Percentiles rank a stretch among this genome's conserved stretches.
Conservation (phyloP, 2,797 vertebrate species). For the Pelochelys cantorii region DNA sequence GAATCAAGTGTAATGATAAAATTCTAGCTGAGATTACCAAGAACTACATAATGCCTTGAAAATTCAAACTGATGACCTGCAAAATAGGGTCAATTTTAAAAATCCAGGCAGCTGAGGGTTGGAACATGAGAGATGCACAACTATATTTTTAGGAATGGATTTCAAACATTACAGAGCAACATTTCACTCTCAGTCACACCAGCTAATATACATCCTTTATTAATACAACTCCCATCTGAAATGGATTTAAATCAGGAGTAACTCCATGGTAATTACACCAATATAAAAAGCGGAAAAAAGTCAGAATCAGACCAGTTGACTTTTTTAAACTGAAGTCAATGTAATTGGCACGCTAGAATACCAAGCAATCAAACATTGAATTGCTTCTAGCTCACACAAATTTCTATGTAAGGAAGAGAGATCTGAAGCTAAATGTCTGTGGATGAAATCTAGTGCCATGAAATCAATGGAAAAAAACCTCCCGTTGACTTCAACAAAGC, state of each 20-base stretch:
- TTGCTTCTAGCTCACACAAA: neutral
- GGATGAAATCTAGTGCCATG: neutral
- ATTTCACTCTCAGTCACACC: neutral
- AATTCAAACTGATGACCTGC: neutral
- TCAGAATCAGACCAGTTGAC: neutral
- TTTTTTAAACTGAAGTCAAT: neutral
- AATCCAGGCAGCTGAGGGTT: neutral
- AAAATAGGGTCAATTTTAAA: neutral
- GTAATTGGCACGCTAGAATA: rapidly evolving
- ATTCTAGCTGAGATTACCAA: neutral
- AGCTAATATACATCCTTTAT: neutral
- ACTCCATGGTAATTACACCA: neutral
- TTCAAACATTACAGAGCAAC: neutral
- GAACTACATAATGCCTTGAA: neutral
- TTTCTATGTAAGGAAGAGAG: neutral
- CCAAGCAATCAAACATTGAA: neutral
- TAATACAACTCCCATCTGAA: neutral
- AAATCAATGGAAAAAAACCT: neutral
- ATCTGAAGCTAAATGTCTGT: neutral
- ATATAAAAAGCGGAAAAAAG: neutral
- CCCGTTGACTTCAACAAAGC: neutral
- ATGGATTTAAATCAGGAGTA: neutral
- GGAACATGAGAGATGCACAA: neutral
- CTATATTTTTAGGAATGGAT: neutral
- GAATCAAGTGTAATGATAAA: neutral